Evolutionary conservation across 1,140 invertebrate genomes (phyloP).

Genomic region (Parasteatoda tepidariorum): DNA sequence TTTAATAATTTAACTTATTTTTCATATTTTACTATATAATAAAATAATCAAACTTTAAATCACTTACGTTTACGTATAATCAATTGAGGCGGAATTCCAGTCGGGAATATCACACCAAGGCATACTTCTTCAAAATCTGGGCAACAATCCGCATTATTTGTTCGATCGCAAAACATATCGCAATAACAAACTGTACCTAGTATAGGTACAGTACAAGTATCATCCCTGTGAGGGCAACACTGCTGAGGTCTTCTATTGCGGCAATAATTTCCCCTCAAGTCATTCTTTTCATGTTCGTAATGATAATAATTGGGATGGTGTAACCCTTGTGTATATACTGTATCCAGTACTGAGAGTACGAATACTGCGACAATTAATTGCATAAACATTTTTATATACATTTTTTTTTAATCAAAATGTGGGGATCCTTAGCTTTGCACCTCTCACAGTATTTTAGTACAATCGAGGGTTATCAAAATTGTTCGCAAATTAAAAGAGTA

Average conservation of each 20-base stretch:
- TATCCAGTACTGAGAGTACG: background rate
- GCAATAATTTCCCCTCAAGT: conserved; percentile 69
- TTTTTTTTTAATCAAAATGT: background rate
- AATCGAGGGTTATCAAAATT: too few species aligned
- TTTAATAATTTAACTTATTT: too few species aligned
- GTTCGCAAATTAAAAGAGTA: too few species aligned
- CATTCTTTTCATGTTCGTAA: background rate
- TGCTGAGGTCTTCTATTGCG: conserved; percentile 63
- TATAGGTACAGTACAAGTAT: conserved; percentile 82
- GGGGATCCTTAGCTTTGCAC: too few species aligned
- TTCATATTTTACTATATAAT: too few species aligned
- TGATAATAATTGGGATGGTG: background rate
- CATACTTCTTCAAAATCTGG: conserved; percentile 85
- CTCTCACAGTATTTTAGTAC: too few species aligned
- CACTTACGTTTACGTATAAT: conserved; percentile 32
- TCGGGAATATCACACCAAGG: conserved; percentile 26
- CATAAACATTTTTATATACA: background rate
- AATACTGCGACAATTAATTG: background rate
- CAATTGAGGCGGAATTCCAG: background rate
- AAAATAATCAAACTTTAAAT: too few species aligned
- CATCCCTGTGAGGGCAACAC: conserved; percentile 79
- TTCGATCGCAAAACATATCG: conserved; percentile 88
- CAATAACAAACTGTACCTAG: conserved; percentile 90
- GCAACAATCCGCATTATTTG: conserved; percentile 81
- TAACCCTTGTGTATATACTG: background rate